Base-by-base conservation (phyloP, 2,797 vertebrate genomes). In the Mormyrus proboscirostris region DNA sequence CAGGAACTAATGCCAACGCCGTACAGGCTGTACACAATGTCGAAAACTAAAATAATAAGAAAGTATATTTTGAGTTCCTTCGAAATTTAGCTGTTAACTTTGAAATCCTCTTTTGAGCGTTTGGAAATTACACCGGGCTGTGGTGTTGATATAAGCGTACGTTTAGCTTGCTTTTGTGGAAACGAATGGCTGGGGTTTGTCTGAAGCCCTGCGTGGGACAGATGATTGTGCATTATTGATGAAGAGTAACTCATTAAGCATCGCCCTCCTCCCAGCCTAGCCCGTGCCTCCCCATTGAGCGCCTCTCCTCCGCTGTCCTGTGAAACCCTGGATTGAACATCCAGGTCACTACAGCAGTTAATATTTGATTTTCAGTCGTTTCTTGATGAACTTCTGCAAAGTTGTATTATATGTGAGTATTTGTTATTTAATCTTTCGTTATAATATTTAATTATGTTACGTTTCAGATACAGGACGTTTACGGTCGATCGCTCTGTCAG, bases 141-240 rank as follows among this genome's bases (percentile, higher is more conserved):
- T 14, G 49, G 83, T 86, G 10, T n/a, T 33, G 85, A 57, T 86
- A n/a, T 47, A 47, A 50, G 79, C 29, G 12, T 76, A 4, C 12
- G 69, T 41, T 41, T 16, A 22, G 79, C 19, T 25, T 86, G 84
- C 25, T 86, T 86, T 86, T 50, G 44, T 84, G 19, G 41, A 84
- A 84, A 84, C 38, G 79, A 47, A 16, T 50, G 83, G 83, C 14
- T 14, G 44, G 12, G 85, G 14, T 86, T 33, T 57, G 50, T 86
- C 47, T 86, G 85, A 86, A 55, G 51, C 85, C 50, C 51, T 86
- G 85, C n/a, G 25, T 86, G 83, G 83, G 83, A 51, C 83, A 90
- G 91, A 87, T 73, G 90, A 87, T 85, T 88, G 90, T 92, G 91
- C 90, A 92, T 92, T 92, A 92, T 92, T 92, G 90, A 92, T 92